Evolutionary conservation across 64 coral and sea anemone genomes (phyloP).

Genomic region (Trachythela sp.): DNA sequence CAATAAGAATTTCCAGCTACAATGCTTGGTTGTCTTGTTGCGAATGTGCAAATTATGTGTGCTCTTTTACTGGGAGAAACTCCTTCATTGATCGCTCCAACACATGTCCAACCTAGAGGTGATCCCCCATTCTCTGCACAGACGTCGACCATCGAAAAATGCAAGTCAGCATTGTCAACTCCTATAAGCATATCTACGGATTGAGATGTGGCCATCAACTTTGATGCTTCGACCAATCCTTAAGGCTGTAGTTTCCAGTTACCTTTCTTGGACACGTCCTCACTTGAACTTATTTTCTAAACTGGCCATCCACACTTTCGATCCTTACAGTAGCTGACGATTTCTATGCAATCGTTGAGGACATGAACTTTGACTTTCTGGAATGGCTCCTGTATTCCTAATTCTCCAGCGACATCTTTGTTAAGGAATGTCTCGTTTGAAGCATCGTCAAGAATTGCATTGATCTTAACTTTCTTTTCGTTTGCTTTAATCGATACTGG

Average conservation of each 20-base stretch:
- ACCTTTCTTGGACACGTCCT: background rate
- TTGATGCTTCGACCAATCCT: background rate
- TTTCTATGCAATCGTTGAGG: background rate
- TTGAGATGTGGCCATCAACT: background rate
- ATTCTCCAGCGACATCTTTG: background rate
- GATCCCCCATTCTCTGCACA: background rate
- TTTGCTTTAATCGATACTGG: background rate
- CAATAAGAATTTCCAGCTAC: background rate
- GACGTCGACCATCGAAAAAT: background rate
- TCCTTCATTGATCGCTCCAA: background rate
- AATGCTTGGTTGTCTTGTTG: background rate
- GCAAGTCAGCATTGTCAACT: background rate
- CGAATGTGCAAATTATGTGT: background rate
- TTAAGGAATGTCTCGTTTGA: conserved; percentile 7
- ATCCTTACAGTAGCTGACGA: background rate
- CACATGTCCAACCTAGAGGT: background rate
- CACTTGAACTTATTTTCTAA: background rate
- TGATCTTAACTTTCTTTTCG: background rate
- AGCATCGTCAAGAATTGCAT: background rate
- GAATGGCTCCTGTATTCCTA: background rate
- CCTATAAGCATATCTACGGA: background rate
- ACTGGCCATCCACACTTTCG: background rate
- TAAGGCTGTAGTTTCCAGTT: background rate
- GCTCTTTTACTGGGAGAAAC: background rate
- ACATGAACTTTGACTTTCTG: background rate